Base-by-base conservation (phyloP, 2,113 vertebrate species). In the Prochilodus magdalenae region DNA sequence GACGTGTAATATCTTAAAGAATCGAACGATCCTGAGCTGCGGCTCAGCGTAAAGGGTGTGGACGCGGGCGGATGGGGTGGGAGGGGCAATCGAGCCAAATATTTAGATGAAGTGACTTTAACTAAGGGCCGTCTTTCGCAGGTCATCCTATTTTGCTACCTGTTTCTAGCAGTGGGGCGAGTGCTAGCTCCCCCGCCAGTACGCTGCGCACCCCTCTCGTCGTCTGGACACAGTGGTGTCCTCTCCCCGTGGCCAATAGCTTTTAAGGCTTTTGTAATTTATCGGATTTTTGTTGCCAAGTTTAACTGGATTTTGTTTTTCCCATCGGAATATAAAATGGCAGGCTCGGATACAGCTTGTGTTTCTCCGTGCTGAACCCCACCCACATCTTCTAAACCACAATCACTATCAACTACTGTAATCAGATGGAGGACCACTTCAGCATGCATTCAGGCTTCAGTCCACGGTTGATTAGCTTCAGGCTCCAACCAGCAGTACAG, bases 71-170 rank as follows among this genome's bases (percentile, higher is more conserved):
- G 18, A 24, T 74, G 7, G 36, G 8, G 22, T 33, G 16, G 62
- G 51, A 14, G 16, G 44, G 15, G 22, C 14, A 51, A 55, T 29
- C 14, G 72, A 49, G 44, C 36, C 53, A 59, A 69, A 30, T 33
- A 49, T 49, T n/a, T 72, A 40, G 27, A 47, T 13, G 24, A 63
- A 80, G 67, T 18, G 18, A 59, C 55, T 79, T 69, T 22, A 55
- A 33, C 11, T 62, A 51, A 73, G 22, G n/a, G 29, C n/a, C 79
- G 15, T 13, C 27, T 63, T 73, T 63, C n/a, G 26, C 63, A 72
- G 66, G 1, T 55, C 24, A 29, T 53, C 51, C 49, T 74, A 55
- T 73, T 74, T 66, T 44, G n/a, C 73, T 33, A 26, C 22, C 30
- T 27, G 22, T 75, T 40, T 40, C 5, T 44, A 57, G 51, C 29